Base-by-base conservation (phyloP, 2,797 vertebrate genomes). In the Lutjanus campechanus region DNA sequence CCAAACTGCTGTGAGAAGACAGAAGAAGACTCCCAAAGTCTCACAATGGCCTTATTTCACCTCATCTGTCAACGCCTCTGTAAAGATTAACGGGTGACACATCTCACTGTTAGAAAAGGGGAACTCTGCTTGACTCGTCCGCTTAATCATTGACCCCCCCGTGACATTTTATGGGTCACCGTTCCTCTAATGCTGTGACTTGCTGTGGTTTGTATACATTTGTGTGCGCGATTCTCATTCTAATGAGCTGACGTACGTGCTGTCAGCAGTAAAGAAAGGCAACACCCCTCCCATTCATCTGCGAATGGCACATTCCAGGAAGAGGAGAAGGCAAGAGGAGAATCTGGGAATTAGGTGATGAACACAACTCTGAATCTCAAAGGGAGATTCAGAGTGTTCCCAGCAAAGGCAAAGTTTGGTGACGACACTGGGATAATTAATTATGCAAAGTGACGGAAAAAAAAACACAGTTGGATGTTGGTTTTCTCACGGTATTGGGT, bases 401-500 rank as follows among this genome's bases (percentile, higher is more conserved):
- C 90, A 92, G 86, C 79, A 73, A 63, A 72, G 68, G 29, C 50
- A 68, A 71, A 65, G 73, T 73, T 82, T 76, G 69, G 73, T 89
- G 87, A 88, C 71, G 36, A 67, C 78, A 76, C 43, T 8, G 15
- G 16, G 70, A 51, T 84, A 40, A 90, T 89, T 89, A 88, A 91
- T 90, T 84, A 87, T 74, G 73, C 73, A 85, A 74, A 90, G 85
- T 79, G 74, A 82, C 4, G 22, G 16, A 13, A 46, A 11, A 54
- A 72, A 29, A 51, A 20, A 1, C 6, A 36, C 17, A 20, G 72
- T 51, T 17, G 5, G 6, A 15, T 3, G 43, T 53, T 74, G 6
- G 69, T 82, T 89, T 93, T 94, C 91, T 92, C 93, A 94, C 89
- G 80, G 86, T 87, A 29, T 87, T 16, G 25, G 64, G 59, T 87